Conservation (phyloP, 2,113 vertebrate species). For the Rhinopithecus roxellana region DNA sequence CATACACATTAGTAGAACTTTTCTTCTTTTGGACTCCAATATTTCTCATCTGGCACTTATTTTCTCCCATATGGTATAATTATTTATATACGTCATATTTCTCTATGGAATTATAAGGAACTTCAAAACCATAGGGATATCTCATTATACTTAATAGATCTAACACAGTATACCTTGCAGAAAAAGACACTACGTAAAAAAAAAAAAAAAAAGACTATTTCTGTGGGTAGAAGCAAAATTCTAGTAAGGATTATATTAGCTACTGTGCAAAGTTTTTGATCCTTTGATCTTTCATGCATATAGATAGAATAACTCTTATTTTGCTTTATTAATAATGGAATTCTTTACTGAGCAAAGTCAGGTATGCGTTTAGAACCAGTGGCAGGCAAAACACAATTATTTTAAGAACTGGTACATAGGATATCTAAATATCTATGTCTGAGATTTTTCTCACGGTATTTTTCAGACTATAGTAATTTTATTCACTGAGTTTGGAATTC, state of each 20-base stretch:
- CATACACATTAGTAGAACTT: background rate
- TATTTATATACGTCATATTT: background rate
- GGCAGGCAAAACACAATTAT: slow-evolving; percentile 6
- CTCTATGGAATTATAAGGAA: slow-evolving; percentile 1
- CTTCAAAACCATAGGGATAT: background rate
- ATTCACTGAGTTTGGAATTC: slow-evolving; percentile 2
- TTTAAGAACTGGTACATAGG: background rate
- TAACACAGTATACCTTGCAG: background rate
- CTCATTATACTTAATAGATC: background rate
- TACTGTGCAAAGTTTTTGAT: background rate
- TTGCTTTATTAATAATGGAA: background rate
- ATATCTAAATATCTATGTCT: background rate
- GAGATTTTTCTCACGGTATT: background rate
- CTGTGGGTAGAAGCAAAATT: background rate
- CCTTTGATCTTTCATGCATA: background rate
- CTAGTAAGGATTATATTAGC: background rate
- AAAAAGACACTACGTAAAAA: background rate
- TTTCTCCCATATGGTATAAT: background rate
- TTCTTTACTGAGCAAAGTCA: background rate
- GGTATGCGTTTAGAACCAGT: background rate
- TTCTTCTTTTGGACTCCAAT: background rate
- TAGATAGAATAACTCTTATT: background rate
- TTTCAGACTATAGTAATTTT: slow-evolving; percentile 13
- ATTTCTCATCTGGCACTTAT: background rate
- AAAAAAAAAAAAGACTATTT: background rate